phyloP scores from a whole-genome alignment of 2,113 vertebrate species.

The Geococcyx californianus region DNA sequence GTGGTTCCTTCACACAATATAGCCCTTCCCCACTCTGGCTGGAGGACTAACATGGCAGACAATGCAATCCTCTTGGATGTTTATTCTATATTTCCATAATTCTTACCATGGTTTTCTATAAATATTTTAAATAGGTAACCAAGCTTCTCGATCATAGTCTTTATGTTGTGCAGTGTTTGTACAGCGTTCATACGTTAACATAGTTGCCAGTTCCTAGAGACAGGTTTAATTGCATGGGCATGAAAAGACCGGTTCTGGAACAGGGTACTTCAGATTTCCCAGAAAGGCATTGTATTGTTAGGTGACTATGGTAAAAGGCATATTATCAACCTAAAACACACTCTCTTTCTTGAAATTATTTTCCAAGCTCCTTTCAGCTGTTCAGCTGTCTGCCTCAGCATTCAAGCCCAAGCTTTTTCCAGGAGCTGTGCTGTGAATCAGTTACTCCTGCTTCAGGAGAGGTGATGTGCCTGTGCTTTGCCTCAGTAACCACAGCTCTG shows the following conservation, averaged over 20 bases:
- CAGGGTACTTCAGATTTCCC: not conserved
- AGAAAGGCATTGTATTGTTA: not conserved
- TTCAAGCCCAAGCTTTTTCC: not conserved
- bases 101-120: conserved; percentile 11
- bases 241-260: not conserved
- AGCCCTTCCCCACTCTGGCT: not conserved
- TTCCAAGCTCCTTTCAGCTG: not conserved
- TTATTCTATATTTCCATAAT: conserved; percentile 31
- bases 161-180: not conserved
- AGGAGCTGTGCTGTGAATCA: not conserved
- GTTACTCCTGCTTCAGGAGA: not conserved
- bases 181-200: not conserved
- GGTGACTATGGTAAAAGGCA: not conserved
- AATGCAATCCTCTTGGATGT: conserved; percentile 9
- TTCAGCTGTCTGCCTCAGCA: not conserved
- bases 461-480: not conserved
- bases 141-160: conserved; percentile 26
- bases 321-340: not conserved
- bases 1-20: not conserved
- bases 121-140: conserved; percentile 46
- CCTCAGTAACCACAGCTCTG: not conserved
- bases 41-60: not conserved
- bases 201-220: not conserved
- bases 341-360: not conserved
- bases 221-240: not conserved